phyloP scores from a whole-genome alignment of 2,888 invertebrate species.

The Syrphus vitripennis region DNA sequence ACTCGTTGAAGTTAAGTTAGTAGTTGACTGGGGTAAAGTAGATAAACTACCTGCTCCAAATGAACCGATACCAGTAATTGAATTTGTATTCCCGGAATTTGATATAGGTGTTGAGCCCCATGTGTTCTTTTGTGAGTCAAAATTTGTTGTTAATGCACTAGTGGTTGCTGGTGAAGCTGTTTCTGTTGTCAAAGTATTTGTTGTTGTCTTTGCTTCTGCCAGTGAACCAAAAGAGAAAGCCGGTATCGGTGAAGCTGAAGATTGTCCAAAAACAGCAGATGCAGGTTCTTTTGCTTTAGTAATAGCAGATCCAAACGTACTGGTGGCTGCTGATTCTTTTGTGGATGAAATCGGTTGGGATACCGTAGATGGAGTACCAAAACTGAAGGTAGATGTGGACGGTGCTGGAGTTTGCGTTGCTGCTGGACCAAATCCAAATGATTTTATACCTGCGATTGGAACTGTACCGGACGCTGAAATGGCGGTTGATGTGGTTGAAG shows the following conservation, averaged over 20 bases:
- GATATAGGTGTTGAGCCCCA: not conserved
- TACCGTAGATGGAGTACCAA: constrained; percentile 7
- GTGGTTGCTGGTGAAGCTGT: not conserved
- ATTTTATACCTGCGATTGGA: constrained; percentile 1
- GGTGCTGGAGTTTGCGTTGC: not conserved
- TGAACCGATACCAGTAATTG: not conserved
- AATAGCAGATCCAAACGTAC: constrained; percentile 21
- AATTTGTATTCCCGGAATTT: not conserved
- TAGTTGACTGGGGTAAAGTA: not conserved
- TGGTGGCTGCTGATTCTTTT: not conserved
- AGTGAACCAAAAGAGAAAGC: constrained; percentile 37
- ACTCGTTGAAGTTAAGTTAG: constrained; percentile 16
- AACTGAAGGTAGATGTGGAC: constrained; percentile 22
- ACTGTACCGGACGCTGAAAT: not conserved
- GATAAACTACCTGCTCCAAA: not conserved
- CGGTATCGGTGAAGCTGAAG: not conserved
- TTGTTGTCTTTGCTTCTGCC: constrained; percentile 19
- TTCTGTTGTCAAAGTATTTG: not conserved
- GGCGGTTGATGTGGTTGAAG: not conserved
- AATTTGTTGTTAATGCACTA: constrained; percentile 27
- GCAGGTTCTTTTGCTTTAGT: constrained; percentile 7
- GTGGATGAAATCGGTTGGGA: not conserved
- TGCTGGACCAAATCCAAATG: constrained; percentile 24
- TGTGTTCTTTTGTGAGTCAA: constrained; percentile 29
- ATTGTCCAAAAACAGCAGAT: constrained; percentile 17